These are phyloP conservation scores for Delia radicum DNA, from an alignment of 1,140 invertebrate species.

Conservation along the genomic window DNA sequence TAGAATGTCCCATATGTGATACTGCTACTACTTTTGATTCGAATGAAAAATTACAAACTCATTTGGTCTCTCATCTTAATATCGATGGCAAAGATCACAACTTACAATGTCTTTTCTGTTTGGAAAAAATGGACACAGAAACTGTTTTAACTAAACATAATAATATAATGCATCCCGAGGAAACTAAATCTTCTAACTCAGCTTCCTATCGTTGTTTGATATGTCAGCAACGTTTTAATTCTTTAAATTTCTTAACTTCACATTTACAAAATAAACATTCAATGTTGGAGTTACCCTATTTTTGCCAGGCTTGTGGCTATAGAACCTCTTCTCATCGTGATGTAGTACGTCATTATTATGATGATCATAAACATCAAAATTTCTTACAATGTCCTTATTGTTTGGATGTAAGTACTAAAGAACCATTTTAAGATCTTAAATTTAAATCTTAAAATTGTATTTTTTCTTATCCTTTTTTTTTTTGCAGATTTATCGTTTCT, in stretches of 20 bases:
- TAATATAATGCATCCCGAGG: slow-evolving; percentile 60
- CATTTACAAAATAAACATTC: slow-evolving; percentile 76
- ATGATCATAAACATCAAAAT: slow-evolving; percentile 63
- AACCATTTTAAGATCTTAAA: background rate
- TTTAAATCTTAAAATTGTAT: background rate
- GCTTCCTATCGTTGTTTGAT: slow-evolving; percentile 66
- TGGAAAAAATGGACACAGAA: slow-evolving; percentile 57
- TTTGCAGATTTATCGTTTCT: slow-evolving; percentile 48
- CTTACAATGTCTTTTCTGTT: slow-evolving; percentile 62
- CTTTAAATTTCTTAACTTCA: slow-evolving; percentile 65
- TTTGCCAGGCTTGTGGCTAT: slow-evolving; percentile 72
- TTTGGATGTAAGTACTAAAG: slow-evolving; percentile 61
- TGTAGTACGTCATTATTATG: slow-evolving; percentile 72
- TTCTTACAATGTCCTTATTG: slow-evolving; percentile 73
- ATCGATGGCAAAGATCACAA: slow-evolving; percentile 52
- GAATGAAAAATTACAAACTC: slow-evolving; percentile 68
- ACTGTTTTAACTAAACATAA: slow-evolving; percentile 61
- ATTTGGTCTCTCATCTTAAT: slow-evolving; percentile 68
- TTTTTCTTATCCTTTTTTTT: slow-evolving; percentile 11
- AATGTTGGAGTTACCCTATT: slow-evolving; percentile 77
- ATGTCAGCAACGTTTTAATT: slow-evolving; percentile 64
- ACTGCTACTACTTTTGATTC: slow-evolving; percentile 58
- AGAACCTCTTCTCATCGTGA: slow-evolving; percentile 74
- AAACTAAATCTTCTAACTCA: slow-evolving; percentile 60
- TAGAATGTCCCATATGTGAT: slow-evolving; percentile 62